These are phyloP conservation scores for Sarcophaga peregrina DNA, from an alignment of 1,140 invertebrate species.

Conservation along the genomic window DNA sequence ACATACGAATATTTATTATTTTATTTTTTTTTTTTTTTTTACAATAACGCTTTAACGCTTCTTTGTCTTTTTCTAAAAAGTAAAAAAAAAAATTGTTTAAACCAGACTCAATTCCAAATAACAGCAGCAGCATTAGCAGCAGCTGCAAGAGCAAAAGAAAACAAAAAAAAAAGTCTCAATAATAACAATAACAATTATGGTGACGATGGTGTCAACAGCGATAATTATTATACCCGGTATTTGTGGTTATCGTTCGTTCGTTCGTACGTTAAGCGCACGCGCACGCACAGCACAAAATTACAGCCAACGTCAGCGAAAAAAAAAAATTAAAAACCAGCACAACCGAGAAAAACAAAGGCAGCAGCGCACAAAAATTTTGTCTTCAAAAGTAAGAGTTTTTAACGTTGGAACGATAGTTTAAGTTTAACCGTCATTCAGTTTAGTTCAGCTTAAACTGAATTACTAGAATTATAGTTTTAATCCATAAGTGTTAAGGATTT, in stretches of 20 bases:
- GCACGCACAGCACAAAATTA: neutral
- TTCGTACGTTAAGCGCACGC: conserved; percentile 20
- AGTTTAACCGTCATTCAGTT: conserved; percentile 62
- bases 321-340: neutral
- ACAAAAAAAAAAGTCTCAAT: conserved; percentile 28
- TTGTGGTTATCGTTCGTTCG: conserved; percentile 13
- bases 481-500: conserved; percentile 30
- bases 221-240: conserved; percentile 32
- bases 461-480: neutral
- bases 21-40: neutral
- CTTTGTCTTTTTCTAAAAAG: conserved; percentile 1
- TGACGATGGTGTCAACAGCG: neutral
- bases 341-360: conserved; percentile 41
- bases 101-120: neutral
- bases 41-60: neutral
- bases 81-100: neutral
- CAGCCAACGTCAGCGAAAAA: neutral
- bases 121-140: neutral
- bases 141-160: neutral
- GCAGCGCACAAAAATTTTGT: conserved; percentile 59
- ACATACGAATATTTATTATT: neutral
- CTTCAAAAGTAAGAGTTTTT: conserved; percentile 65
- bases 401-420: conserved; percentile 61
- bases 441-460: conserved; percentile 51
- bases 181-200: neutral